Percentiles rank a stretch among this genome's conserved stretches.
Evolutionary conservation across 2,888 invertebrate species (phyloP).

Genomic region (Scaptomyza reducta): DNA sequence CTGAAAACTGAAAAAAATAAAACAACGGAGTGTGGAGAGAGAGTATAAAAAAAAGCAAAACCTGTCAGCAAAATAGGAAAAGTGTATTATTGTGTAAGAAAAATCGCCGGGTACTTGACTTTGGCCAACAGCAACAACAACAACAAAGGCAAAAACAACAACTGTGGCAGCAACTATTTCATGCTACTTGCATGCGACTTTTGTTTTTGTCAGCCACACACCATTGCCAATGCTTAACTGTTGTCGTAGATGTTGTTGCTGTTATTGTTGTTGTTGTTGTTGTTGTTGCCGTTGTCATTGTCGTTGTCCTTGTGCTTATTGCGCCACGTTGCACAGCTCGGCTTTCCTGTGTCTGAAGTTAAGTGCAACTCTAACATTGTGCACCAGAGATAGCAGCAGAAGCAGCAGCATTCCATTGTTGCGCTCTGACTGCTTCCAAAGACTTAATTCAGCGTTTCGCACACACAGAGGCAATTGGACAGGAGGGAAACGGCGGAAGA

Average conservation of each 20-base stretch:
- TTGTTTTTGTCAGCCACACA: conserved; percentile 73
- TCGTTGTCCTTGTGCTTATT: conserved; percentile 71
- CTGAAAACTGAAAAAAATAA: neutral
- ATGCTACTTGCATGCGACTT: conserved; percentile 70
- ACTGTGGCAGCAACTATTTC: conserved; percentile 33
- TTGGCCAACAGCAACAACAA: conserved; percentile 38
- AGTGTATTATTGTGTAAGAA: conserved; percentile 79
- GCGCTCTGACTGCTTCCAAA: conserved; percentile 62
- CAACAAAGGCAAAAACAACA: conserved; percentile 14
- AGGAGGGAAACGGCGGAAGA: neutral
- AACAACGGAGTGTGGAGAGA: conserved; percentile 9
- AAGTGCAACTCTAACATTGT: conserved; percentile 79
- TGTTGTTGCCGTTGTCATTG: conserved; percentile 49
- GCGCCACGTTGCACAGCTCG: conserved; percentile 51
- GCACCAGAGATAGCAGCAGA: conserved; percentile 56
- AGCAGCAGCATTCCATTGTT: conserved; percentile 69
- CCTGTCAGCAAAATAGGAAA: conserved; percentile 76
- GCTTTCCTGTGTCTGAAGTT: conserved; percentile 77
- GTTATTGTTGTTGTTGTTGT: conserved; percentile 43
- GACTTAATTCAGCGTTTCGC: conserved; percentile 70
- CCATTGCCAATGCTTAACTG: conserved; percentile 42
- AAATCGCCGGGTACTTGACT: conserved; percentile 76
- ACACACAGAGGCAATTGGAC: conserved; percentile 53
- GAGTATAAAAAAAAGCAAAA: conserved; percentile 20
- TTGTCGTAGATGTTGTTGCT: conserved; percentile 14